phyloP scores from a whole-genome alignment of 30 jellyfish, hydroid and myxozoan genomes.

The Sanderia malayensis region DNA sequence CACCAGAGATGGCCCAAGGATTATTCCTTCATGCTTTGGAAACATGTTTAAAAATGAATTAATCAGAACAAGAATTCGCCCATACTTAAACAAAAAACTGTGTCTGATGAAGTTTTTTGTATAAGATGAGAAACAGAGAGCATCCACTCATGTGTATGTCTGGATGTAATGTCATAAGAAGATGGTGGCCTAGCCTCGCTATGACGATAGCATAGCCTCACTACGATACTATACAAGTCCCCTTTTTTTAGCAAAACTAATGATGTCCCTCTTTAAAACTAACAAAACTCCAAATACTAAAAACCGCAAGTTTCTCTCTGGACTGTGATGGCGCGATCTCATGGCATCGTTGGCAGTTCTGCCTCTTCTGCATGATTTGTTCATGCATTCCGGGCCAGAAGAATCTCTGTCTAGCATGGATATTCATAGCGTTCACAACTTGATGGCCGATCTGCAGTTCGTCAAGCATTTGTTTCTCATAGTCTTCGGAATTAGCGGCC shows the following conservation, averaged over 20 bases:
- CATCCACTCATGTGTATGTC: too few relatives aligned
- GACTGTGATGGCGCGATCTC: background rate
- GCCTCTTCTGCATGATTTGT: background rate
- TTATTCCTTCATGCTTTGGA: constrained; percentile 40
- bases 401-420: background rate
- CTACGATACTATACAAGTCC: too few relatives aligned
- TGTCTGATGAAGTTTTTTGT: constrained; percentile 9
- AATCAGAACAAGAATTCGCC: too few relatives aligned
- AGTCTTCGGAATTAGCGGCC: background rate
- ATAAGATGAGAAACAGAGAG: too few relatives aligned
- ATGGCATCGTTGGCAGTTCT: background rate
- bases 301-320: too few relatives aligned
- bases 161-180: too few relatives aligned
- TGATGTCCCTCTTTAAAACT: too few relatives aligned
- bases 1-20: constrained; percentile 43
- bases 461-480: background rate
- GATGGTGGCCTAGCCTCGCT: too few relatives aligned
- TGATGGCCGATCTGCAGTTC: background rate
- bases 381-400: background rate
- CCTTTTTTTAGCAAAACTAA: too few relatives aligned
- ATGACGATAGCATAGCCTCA: too few relatives aligned
- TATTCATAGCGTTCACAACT: background rate
- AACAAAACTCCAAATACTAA: too few relatives aligned
- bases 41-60: constrained; percentile 21
- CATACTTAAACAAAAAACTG: constrained; percentile 7